Evolutionary conservation across 2,888 invertebrate species (phyloP).

Genomic region (Caenorhabditis becei): DNA sequence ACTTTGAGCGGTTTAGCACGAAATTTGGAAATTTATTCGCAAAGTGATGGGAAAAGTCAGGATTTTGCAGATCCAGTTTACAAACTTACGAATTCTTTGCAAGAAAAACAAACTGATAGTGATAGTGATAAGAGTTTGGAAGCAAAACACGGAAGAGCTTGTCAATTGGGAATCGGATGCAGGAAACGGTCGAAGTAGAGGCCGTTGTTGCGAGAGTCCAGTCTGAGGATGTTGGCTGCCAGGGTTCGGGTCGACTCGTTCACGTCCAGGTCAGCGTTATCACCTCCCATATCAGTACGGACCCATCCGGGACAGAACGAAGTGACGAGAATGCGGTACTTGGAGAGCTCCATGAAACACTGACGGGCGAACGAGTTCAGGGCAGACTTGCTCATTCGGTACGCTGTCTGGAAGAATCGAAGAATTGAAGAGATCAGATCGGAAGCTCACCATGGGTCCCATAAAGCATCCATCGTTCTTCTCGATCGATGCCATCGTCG

Average conservation of each 20-base stretch:
- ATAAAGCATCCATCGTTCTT: slow-evolving; percentile 59
- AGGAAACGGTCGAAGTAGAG: slow-evolving; percentile 45
- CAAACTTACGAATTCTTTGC: neutral
- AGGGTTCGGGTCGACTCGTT: slow-evolving; percentile 43
- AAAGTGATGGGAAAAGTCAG: slow-evolving; percentile 28
- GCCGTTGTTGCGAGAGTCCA: slow-evolving; percentile 44
- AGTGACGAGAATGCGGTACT: slow-evolving; percentile 58
- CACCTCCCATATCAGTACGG: slow-evolving; percentile 74
- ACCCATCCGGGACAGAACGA: slow-evolving; percentile 74
- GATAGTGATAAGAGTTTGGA: too few species aligned
- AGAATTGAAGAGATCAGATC: neutral
- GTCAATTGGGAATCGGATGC: slow-evolving; percentile 47
- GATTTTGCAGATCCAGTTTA: neutral
- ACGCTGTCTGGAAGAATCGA: slow-evolving; percentile 17
- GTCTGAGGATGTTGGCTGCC: slow-evolving; percentile 37
- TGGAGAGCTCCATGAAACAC: slow-evolving; percentile 58
- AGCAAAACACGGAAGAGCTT: neutral
- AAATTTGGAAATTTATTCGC: slow-evolving; percentile 17
- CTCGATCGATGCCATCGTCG: slow-evolving; percentile 65
- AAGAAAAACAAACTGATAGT: slow-evolving; percentile 4
- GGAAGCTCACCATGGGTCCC: slow-evolving; percentile 59
- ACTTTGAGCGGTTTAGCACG: slow-evolving; percentile 5
- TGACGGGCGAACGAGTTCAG: slow-evolving; percentile 70
- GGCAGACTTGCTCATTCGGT: slow-evolving; percentile 68
- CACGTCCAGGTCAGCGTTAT: slow-evolving; percentile 59